Base-by-base conservation (phyloP, 2,797 vertebrate species). In the Poliocrania exsul region DNA sequence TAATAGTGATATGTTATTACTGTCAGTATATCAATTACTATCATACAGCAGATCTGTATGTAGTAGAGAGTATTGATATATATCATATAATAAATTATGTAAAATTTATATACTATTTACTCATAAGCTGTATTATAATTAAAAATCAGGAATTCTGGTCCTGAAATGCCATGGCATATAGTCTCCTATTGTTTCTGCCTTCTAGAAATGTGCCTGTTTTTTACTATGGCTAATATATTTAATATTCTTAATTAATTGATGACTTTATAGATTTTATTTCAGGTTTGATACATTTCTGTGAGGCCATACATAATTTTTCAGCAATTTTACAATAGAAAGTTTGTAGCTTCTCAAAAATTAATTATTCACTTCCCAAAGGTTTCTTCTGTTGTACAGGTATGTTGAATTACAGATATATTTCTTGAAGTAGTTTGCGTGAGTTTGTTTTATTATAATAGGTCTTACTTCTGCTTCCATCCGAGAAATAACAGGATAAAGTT, bases 391-490 rank as follows among this genome's bases (percentile, higher is more conserved):
- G 20, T 70, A 9, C 23, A 20, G 3, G 2, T 60, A 42, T 46
- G 49, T 89, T 95, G 37, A 87, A 57, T 57, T 86, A 60, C 64
- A 73, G 31, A 54, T 13, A 16, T 49, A 20, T n/a, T 71, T 95
- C 81, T 80, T 93, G 29, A 94, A 38, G 78, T 81, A 73, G 62
- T 51, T 96, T 93, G 8, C 35, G 23, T 40, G 53, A 40, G 44
- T 95, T 96, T 90, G 33, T 95, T 94, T 92, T 95, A 78, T 89
- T 85, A 74, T 87, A 49, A 13, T 53, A 92, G 92, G 61, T 96
- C 96, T 88, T 88, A 86, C 84, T 94, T 81, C 67, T 97, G 81
- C 81, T 97, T 80, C 62, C 57, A 31, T 95, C 75, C 95, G 69
- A 93, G 83, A 86, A 47, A 67, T 86, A 58, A 51, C 16, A 86